These are phyloP conservation scores for Tenthredo notha DNA, from an alignment of 2,888 invertebrate genomes.

Conservation along the genomic window DNA sequence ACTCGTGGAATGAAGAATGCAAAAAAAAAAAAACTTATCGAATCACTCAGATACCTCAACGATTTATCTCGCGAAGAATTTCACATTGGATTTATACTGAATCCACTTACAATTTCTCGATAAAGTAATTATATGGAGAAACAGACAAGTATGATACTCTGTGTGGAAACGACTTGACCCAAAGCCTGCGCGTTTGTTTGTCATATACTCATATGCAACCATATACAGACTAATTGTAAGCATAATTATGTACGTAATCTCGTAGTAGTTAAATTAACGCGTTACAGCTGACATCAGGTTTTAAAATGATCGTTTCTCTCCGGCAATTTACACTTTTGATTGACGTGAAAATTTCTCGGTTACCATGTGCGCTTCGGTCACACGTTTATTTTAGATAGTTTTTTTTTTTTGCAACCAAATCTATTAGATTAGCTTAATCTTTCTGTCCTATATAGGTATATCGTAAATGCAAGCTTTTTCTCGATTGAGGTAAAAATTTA, in stretches of 20 bases:
- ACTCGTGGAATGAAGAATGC: neutral
- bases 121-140: neutral
- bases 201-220: neutral
- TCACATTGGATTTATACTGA: neutral
- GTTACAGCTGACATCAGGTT: neutral
- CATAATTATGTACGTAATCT: neutral
- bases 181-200: neutral
- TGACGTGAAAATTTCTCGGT: conserved; percentile 2
- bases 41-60: neutral
- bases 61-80: neutral
- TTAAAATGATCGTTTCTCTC: conserved; percentile 10
- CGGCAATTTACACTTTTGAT: conserved; percentile 27
- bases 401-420: neutral
- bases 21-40: neutral
- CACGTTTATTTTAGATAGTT: neutral
- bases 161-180: neutral
- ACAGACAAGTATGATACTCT: neutral
- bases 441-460: neutral
- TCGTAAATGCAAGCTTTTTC: neutral
- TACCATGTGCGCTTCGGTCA: neutral
- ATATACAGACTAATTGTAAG: neutral
- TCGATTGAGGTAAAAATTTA: neutral
- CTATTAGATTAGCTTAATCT: neutral
- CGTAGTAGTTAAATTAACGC: neutral
- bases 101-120: neutral